Evolutionary conservation across 1,140 invertebrate species (phyloP), one percentile per base, ranked within the genome.

Genomic region (Hormaphis cornu): DNA sequence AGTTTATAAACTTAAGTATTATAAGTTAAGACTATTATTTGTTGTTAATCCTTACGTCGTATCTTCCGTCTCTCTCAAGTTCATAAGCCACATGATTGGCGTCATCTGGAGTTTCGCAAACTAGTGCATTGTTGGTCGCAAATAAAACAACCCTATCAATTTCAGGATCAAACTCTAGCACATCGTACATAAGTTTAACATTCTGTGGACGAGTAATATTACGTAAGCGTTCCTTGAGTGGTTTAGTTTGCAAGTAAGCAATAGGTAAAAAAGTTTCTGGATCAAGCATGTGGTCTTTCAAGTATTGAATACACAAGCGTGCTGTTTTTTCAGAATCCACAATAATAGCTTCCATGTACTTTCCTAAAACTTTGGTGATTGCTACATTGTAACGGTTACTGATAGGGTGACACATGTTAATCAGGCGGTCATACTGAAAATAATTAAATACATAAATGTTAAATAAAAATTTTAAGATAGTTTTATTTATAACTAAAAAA

Each of bases 311-410:
- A 76, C 97, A 99, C 72, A 93, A 87, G 35, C 95, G 84, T 3
- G 95, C 97, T 1, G 97, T 99, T 80, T 96, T 95, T 80, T 98
- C 95, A 0, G 93, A 94, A 80, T 99, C 97, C 35, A 98, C 96
- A 20, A 99, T 96, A 77, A 99, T 99, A 33, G 95, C 95, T 77
- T 98, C 97, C 95, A 99, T 98, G 78, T 97, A 97, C 80, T 97
- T 97, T 24, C 95, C 96, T 71, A 99, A 83, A 37, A 96, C 95
- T 82, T 99, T 99, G 0, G 97, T 99, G 76, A 99, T 94, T 10
- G 97, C 95, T 42, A 99, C 90, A 79, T 97, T 97, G 78, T 91
- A 93, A 28, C 92, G 85, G 80, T 98, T 97, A 80, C 99, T 95
- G 69, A 95, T 95, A 0, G 97, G 97, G 78, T 98, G 93, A 80